These are phyloP conservation scores for Antrozous pallidus DNA, from an alignment of 2,797 vertebrate genomes.

Conservation along the genomic window DNA sequence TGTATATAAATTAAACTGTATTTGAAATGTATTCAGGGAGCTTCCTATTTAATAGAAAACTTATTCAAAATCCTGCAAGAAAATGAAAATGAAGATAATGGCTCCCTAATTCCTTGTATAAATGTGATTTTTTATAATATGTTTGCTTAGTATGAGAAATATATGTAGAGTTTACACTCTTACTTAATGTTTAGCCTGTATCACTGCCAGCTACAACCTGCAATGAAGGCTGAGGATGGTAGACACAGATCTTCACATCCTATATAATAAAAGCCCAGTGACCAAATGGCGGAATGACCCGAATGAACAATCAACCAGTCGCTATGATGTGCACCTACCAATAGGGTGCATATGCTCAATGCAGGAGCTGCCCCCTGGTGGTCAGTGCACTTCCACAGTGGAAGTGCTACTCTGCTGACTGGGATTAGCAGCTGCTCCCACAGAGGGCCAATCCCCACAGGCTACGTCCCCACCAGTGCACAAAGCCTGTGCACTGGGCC, in stretches of 20 bases:
- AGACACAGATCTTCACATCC: background rate
- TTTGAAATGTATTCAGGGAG: background rate
- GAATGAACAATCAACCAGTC: too few relatives aligned
- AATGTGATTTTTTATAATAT: background rate
- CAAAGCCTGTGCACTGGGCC: too few relatives aligned
- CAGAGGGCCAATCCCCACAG: too few relatives aligned
- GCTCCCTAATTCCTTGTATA: background rate
- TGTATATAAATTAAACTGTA: background rate
- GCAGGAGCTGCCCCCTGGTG: too few relatives aligned
- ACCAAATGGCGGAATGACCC: too few relatives aligned
- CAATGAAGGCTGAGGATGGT: background rate
- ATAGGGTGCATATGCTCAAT: too few relatives aligned
- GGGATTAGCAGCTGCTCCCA: too few relatives aligned
- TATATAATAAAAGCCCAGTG: too few relatives aligned
- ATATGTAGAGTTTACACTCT: background rate
- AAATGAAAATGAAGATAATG: conserved; percentile 7
- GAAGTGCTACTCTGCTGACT: too few relatives aligned
- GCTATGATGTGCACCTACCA: too few relatives aligned
- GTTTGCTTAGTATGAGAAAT: background rate
- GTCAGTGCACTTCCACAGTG: too few relatives aligned
- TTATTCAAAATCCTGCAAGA: conserved; percentile 26
- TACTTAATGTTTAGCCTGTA: background rate
- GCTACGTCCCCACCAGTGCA: too few relatives aligned
- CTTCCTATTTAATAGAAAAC: background rate
- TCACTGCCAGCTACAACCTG: background rate